Conservation (phyloP, 2,797 vertebrate genomes). For the Huso huso region DNA sequence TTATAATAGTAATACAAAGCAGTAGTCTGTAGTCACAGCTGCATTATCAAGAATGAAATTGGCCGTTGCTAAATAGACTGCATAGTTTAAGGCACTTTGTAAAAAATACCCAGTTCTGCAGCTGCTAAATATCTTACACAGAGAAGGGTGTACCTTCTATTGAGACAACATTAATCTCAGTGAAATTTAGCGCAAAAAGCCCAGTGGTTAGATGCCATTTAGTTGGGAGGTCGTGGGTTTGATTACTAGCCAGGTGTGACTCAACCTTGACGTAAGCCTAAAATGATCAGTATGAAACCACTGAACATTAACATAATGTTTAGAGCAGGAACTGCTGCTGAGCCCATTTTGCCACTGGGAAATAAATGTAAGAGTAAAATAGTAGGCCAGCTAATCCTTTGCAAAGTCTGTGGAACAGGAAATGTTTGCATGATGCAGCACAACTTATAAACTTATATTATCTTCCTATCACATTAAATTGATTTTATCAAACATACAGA, state of each 20-base stretch:
- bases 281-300: background rate
- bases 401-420: background rate
- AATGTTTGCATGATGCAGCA: background rate
- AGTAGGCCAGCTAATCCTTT: background rate
- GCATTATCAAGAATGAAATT: too few species aligned
- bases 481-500: background rate
- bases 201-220: background rate
- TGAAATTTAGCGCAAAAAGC: background rate
- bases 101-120: background rate
- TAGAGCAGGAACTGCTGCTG: background rate
- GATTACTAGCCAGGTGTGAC: background rate
- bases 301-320: background rate
- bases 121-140: background rate
- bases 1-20: too few species aligned
- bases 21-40: too few species aligned
- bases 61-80: too few species aligned
- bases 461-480: background rate
- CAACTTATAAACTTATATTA: background rate
- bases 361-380: background rate
- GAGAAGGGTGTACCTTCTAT: background rate
- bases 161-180: background rate
- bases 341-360: background rate
- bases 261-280: background rate
- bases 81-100: too few species aligned
- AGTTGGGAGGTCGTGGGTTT: constrained; percentile 4